Percentiles rank a stretch among this genome's conserved stretches.
These are phyloP conservation scores for Propsilocerus akamusi DNA, from an alignment of 1,140 invertebrate genomes.

Conservation along the genomic window DNA sequence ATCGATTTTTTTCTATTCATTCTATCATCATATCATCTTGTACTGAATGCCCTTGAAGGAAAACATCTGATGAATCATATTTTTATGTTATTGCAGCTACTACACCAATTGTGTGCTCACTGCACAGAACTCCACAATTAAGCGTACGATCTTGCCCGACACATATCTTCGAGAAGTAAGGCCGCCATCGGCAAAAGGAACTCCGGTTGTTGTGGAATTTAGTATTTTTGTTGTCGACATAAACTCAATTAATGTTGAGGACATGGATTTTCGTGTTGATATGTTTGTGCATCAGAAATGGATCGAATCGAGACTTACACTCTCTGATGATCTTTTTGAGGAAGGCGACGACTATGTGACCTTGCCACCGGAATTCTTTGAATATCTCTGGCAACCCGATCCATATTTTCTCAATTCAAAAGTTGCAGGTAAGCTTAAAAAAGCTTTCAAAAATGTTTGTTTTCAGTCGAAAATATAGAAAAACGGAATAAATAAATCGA, in stretches of 20 bases:
- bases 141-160: not conserved
- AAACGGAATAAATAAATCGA: too few species aligned
- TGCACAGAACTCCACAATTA: not conserved
- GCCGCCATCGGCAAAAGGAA: slow-evolving; percentile 42
- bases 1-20: too few species aligned
- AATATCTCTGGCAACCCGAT: slow-evolving; percentile 72
- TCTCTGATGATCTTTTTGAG: slow-evolving; percentile 53
- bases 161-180: slow-evolving; percentile 52
- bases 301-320: slow-evolving; percentile 51
- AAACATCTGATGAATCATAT: not conserved
- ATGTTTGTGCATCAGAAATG: slow-evolving; percentile 69
- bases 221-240: slow-evolving; percentile 65
- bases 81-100: not conserved
- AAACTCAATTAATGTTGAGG: slow-evolving; percentile 69
- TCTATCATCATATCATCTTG: too few species aligned
- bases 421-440: slow-evolving; percentile 43
- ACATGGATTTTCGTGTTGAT: slow-evolving; percentile 72
- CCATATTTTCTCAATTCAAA: slow-evolving; percentile 73
- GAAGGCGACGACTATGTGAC: slow-evolving; percentile 59
- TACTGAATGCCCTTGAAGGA: not conserved
- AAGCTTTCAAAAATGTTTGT: too few species aligned
- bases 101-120: slow-evolving; percentile 6
- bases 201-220: slow-evolving; percentile 51
- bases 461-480: too few species aligned
- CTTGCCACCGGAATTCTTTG: slow-evolving; percentile 56